Percentiles rank a stretch among this genome's conserved stretches.
These are phyloP conservation scores for Manis crassicaudata DNA, from an alignment of 2,797 vertebrate species.

Conservation along the genomic window DNA sequence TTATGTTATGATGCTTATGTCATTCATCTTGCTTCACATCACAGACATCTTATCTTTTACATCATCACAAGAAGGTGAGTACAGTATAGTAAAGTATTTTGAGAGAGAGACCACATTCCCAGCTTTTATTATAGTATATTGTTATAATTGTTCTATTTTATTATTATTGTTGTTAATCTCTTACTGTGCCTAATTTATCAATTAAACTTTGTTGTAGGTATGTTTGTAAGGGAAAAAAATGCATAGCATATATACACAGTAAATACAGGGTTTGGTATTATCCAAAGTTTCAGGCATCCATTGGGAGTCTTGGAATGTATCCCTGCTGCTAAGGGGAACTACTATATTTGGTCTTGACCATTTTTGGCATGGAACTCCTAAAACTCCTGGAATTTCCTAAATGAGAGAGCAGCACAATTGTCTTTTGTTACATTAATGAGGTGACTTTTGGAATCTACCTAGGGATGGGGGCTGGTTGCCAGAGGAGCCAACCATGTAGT, in stretches of 20 bases:
- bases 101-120: neutral
- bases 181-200: neutral
- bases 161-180: neutral
- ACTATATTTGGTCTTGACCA: neutral
- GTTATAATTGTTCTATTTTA: neutral
- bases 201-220: neutral
- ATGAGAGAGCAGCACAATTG: neutral
- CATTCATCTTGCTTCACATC: neutral
- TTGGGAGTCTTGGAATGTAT: neutral
- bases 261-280: neutral
- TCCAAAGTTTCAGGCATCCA: neutral
- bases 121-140: neutral
- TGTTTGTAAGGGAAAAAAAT: neutral
- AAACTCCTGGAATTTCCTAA: neutral
- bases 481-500: neutral
- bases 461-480: neutral
- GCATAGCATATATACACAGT: too few relatives aligned
- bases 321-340: neutral
- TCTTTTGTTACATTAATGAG: neutral
- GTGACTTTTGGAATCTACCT: neutral
- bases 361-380: neutral
- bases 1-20: neutral
- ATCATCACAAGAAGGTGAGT: neutral
- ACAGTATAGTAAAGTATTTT: neutral
- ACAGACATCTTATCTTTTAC: neutral